Evolutionary conservation across 2,113 vertebrate species (phyloP).

Genomic region (Okapia johnstoni): DNA sequence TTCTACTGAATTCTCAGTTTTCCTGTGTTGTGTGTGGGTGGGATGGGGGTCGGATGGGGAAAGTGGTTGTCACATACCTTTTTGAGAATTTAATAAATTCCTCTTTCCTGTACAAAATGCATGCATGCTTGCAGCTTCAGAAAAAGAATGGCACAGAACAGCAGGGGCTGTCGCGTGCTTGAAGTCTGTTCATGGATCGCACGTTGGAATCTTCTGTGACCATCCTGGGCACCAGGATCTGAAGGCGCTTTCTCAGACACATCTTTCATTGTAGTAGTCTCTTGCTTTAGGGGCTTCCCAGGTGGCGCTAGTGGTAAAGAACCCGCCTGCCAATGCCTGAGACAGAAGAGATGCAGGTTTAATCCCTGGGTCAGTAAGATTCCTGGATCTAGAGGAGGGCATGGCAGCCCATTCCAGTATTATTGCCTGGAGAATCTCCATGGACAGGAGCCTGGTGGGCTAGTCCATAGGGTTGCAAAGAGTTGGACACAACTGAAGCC

Average conservation of each 20-base stretch:
- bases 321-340: background rate
- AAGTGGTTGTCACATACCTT: background rate
- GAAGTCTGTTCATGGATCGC: background rate
- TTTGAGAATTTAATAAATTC: background rate
- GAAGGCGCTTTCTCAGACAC: background rate
- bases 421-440: background rate
- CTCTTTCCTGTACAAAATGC: background rate
- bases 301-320: background rate
- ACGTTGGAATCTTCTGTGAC: background rate
- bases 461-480: background rate
- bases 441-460: background rate
- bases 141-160: background rate
- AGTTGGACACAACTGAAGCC: background rate
- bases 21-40: background rate
- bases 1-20: background rate
- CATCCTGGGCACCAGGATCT: background rate
- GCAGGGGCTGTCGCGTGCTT: background rate
- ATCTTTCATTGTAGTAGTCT: background rate
- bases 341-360: background rate
- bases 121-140: background rate
- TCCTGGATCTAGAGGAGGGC: background rate
- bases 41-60: background rate
- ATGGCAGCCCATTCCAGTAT: background rate
- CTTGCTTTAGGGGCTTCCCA: background rate
- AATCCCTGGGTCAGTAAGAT: background rate